Evolutionary conservation across 2,113 vertebrate species (phyloP), one percentile per base, ranked within the genome.

Genomic region (Vulpes lagopus): DNA sequence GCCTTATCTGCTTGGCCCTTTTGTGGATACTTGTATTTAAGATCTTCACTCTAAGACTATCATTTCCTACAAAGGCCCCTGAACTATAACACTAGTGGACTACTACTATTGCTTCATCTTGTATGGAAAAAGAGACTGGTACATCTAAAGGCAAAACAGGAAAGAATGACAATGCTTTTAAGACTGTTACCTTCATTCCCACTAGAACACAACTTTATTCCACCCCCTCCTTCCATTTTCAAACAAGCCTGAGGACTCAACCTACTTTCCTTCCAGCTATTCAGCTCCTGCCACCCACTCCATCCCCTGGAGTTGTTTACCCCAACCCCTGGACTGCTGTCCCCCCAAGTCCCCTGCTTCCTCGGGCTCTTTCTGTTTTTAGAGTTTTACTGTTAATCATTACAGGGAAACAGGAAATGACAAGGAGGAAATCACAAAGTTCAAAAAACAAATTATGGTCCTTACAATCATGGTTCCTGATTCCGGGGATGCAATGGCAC

Each of bases 331-430:
- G 65, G 64, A 59, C 38, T 22, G 7, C 83, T 15, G 30, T 90
- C 60, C 71, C 53, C 73, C 92, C 55, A 78, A 78, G 35, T 38
- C 73, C 71, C 80, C 49, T 25, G 69, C 80, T 89, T 96, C 89
- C 92, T 91, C 38, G 64, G 90, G 32, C 79, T 69, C 27, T 88
- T 83, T 95, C 82, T 92, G 87, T 87, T 95, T 97, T 95, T 53
- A 30, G 73, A 71, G 27, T 88, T 92, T 91, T 65, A 96, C 49
- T 53, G 79, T 69, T 95, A 96, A 97, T 86, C 90, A 49, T 55
- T 91, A 57, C 38, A 35, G 69, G 53, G 94, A 96, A 94, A 94
- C 27, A 94, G 97, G 95, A 98, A 98, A 98, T 96, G 97, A 97
- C 96, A 96, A 95, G 23, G 67, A 92, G 97, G 96, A 97, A 96